Evolutionary conservation across 2,797 vertebrate species (phyloP).

Genomic region (Spondyliosoma cantharus): DNA sequence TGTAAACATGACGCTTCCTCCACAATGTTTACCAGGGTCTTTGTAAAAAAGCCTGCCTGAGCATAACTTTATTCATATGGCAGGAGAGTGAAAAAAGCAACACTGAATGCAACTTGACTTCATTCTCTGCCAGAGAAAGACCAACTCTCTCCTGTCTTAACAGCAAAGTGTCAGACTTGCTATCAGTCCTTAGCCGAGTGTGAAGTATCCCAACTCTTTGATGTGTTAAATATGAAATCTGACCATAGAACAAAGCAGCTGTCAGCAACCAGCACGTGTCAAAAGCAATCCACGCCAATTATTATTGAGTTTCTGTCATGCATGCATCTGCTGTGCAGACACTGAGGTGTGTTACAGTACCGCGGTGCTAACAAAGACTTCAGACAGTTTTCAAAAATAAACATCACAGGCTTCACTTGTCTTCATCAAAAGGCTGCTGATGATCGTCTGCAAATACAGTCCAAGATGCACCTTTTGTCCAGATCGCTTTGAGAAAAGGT

Average conservation of each 20-base stretch:
- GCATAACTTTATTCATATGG: constrained; percentile 44
- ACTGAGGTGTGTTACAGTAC: constrained; percentile 76
- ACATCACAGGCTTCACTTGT: constrained; percentile 63
- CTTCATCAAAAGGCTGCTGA: constrained; percentile 60
- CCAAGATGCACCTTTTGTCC: constrained; percentile 44
- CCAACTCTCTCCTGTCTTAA: constrained; percentile 39
- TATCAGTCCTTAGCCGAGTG: constrained; percentile 67
- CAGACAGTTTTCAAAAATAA: constrained; percentile 69
- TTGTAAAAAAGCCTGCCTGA: constrained; percentile 33
- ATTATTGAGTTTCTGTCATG: constrained; percentile 95
- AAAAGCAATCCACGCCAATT: constrained; percentile 89
- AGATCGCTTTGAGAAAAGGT: constrained; percentile 39
- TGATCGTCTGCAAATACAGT: constrained; percentile 51
- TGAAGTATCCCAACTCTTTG: constrained; percentile 85
- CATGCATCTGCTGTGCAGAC: constrained; percentile 80
- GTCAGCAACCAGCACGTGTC: constrained; percentile 90
- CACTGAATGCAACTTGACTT: constrained; percentile 57
- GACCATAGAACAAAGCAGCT: constrained; percentile 95
- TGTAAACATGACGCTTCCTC: constrained; percentile 43
- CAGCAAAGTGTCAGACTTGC: constrained; percentile 64
- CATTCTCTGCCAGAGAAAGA: constrained; percentile 51
- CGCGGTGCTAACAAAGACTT: constrained; percentile 69
- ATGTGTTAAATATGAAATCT: constrained; percentile 96
- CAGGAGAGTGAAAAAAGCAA: constrained; percentile 45
- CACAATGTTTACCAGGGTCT: constrained; percentile 25